These are phyloP conservation scores for Gallinago media DNA, from an alignment of 2,113 vertebrate genomes.

Conservation along the genomic window DNA sequence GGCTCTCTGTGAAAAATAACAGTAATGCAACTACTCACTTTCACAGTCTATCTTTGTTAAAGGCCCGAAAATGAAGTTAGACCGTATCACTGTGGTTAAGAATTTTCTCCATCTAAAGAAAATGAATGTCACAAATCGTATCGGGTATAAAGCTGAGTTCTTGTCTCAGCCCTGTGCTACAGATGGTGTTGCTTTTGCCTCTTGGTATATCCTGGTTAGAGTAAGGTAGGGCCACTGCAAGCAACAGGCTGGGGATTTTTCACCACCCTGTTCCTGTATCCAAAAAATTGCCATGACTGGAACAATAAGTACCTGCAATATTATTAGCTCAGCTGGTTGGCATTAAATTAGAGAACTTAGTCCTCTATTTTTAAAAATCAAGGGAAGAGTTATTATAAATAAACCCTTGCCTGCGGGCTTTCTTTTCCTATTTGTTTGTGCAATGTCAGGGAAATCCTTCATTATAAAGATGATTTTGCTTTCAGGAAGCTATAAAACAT, in stretches of 20 bases:
- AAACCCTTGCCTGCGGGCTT: conserved; percentile 36
- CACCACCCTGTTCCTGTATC: neutral
- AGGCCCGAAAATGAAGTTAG: neutral
- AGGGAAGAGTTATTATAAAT: conserved; percentile 17
- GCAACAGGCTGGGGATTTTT: neutral
- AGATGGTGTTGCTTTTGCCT: neutral
- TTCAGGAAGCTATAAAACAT: conserved; percentile 21
- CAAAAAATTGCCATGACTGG: neutral
- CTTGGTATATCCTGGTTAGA: neutral
- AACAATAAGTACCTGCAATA: neutral
- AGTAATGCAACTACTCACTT: conserved; percentile 29
- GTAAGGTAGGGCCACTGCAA: neutral
- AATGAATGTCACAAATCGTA: conserved; percentile 5
- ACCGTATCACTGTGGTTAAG: neutral
- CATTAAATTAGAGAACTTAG: neutral
- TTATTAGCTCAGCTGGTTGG: neutral
- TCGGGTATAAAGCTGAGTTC: neutral
- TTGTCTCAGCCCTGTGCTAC: neutral
- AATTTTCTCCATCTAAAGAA: conserved; percentile 24
- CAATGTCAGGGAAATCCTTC: conserved; percentile 47
- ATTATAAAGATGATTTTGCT: conserved; percentile 48
- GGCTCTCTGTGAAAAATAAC: neutral
- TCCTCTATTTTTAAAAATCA: conserved; percentile 17
- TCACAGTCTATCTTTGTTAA: conserved; percentile 16
- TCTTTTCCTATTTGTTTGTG: conserved; percentile 45